Base-by-base conservation (phyloP, 2,888 invertebrate species). In the Allygus modestus region DNA sequence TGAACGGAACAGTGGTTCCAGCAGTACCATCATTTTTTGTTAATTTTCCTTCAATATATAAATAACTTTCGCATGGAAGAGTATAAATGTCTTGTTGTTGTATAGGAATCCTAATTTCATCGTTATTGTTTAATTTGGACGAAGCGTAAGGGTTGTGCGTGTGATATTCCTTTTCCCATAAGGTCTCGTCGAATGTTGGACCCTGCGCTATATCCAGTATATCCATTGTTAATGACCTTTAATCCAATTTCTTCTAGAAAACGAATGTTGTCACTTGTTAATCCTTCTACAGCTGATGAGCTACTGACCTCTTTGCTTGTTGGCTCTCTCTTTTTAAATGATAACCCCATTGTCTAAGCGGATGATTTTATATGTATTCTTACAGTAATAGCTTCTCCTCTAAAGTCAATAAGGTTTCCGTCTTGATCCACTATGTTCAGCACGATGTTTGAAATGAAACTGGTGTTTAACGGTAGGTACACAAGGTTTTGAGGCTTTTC, bases 41-140 rank as follows among this genome's bases (percentile, higher is more conserved):
- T 20, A 85, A 41, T 23, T 1, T 84, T n/a, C 86, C 86, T 58
- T 86, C 84, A 15, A 86, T 77, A 31, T 84, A 86, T 37, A 85
- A n/a, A 81, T 85, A 87, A 88, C 89, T 89, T 77, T 88, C 85
- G 31, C 86, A 88, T 20, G 88, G 89, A 85, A 88, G 81, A 1
- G 88, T 87, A 85, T 88, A 88, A 33, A 88, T 82, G 85, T 89
- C 88, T 75, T 87, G 87, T 58, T 89, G 88, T 87, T 89, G 87
- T 61, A 89, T 87, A 20, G 88, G 87, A 65, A 89, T 89, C 20
- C 88, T 84, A 41, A 89, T 89, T 87, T 89, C 88, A 89, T 89
- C 89, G 86, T 88, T 89, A 71, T 88, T 88, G 83, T 89, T 87
- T 82, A 85, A 87, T 75, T 85, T 85, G 31, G 86, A 84, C 17